Percentiles rank a stretch among this genome's conserved stretches.
phyloP scores from a whole-genome alignment of 2,113 vertebrate genomes.

The Psittacara wagleri region DNA sequence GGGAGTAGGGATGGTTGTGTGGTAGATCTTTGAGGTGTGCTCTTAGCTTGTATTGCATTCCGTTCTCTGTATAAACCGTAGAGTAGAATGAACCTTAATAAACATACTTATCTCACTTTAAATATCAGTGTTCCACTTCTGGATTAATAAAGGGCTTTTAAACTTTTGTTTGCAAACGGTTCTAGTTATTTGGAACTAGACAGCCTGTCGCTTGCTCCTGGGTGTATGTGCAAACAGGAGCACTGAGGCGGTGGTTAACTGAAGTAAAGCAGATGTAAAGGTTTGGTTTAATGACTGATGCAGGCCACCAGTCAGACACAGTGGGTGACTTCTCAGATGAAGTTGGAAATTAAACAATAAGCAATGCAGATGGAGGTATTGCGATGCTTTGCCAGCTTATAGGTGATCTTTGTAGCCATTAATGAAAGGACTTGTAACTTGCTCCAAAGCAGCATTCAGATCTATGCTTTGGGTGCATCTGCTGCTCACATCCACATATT shows the following conservation, averaged over 20 bases:
- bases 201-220: background rate
- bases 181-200: conserved; percentile 30
- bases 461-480: background rate
- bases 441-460: background rate
- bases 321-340: background rate
- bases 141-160: conserved; percentile 64
- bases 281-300: background rate
- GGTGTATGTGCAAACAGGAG: background rate
- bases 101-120: conserved; percentile 66
- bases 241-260: background rate
- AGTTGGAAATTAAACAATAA: background rate
- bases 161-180: conserved; percentile 7
- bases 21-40: conserved; percentile 62
- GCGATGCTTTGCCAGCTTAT: background rate
- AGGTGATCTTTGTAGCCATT: background rate
- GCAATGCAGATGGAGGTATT: background rate
- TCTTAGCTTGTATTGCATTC: conserved; percentile 70
- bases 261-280: background rate
- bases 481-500: background rate
- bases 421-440: background rate
- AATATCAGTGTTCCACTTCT: conserved; percentile 61
- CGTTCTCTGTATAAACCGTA: conserved; percentile 69
- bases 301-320: background rate
- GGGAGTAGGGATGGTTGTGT: conserved; percentile 62
- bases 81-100: conserved; percentile 66